phyloP scores from a whole-genome alignment of 1,140 invertebrate genomes.

The honey bee (Apis mellifera) region Amel_HAv3.1 CM009940.2:7475001-7475500 shows the following conservation, averaged over 20 bases:
- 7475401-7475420: constrained; percentile 47
- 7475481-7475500: constrained; percentile 10
- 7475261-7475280: neutral
- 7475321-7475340: constrained; percentile 12
- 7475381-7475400: constrained; percentile 5
- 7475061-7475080: constrained; percentile 10
- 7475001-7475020: neutral
- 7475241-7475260: constrained; percentile 3
- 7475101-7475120: neutral
- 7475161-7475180: no score
- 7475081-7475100: constrained; percentile 11
- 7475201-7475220: no score
- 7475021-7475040: neutral
- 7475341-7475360: neutral
- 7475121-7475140: no score
- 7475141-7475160: no score
- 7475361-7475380: neutral
- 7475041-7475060: constrained; percentile 3
- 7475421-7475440: constrained; percentile 31
- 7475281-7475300: neutral
- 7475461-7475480: constrained; percentile 43
- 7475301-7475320: neutral
- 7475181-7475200: no score
- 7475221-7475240: no score
- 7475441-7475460: constrained; percentile 67